These are phyloP conservation scores for Teleogryllus occipitalis DNA, from an alignment of 1,140 invertebrate genomes.

Conservation along the genomic window DNA sequence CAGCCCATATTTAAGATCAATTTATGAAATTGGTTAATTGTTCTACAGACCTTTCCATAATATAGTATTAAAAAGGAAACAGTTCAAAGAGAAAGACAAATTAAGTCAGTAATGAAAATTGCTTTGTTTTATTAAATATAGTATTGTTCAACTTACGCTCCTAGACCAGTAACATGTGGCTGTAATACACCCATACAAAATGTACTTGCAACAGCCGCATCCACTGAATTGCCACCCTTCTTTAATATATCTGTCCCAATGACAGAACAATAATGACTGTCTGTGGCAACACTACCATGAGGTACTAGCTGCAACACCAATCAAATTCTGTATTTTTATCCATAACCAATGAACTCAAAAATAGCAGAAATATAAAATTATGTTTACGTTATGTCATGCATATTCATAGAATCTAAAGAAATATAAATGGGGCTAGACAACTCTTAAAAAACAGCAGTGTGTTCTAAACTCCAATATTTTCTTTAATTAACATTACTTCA, in stretches of 20 bases:
- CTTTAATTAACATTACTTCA: no score
- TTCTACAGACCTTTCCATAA: no score
- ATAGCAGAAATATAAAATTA: no score
- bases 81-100: constrained; percentile 6
- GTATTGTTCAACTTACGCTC: constrained; percentile 45
- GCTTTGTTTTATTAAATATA: constrained; percentile 19
- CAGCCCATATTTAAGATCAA: no score
- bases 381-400: no score
- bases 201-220: constrained; percentile 56
- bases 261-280: constrained; percentile 59
- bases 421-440: no score
- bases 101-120: constrained; percentile 19
- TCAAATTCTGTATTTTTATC: not conserved
- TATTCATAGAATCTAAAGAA: no score
- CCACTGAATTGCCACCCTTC: constrained; percentile 58
- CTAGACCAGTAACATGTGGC: constrained; percentile 58
- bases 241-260: constrained; percentile 57
- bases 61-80: no score
- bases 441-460: no score
- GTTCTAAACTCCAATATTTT: no score
- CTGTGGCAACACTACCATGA: constrained; percentile 67
- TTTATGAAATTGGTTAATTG: no score
- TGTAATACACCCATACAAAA: constrained; percentile 58
- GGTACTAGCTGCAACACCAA: constrained; percentile 45
- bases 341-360: no score